phyloP scores from a whole-genome alignment of 2,113 vertebrate genomes.

The Seriola rivoliana region DNA sequence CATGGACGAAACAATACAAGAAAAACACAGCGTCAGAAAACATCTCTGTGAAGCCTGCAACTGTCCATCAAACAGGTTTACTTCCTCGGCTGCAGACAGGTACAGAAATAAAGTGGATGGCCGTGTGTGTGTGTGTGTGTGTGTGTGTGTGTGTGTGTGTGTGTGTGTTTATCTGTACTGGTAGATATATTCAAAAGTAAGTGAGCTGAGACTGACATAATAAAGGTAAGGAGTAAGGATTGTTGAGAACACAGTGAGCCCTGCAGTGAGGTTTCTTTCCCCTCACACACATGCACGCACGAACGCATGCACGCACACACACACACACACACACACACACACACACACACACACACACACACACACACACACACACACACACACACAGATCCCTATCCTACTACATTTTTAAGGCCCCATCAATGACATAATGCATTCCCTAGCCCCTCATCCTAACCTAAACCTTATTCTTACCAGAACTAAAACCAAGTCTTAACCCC shows the following conservation, averaged over 20 bases:
- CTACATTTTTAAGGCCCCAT: too few species aligned
- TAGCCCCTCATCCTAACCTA: too few species aligned
- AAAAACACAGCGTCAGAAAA: slow-evolving; percentile 20
- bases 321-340: background rate
- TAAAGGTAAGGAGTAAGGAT: slow-evolving; percentile 38
- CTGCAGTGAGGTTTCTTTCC: background rate
- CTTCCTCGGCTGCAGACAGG: slow-evolving; percentile 17
- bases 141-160: slow-evolving; percentile 18
- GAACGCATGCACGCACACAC: slow-evolving; percentile 8
- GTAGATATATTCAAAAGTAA: slow-evolving; percentile 52
- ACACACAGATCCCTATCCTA: background rate
- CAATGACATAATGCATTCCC: too few species aligned
- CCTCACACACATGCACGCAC: slow-evolving; percentile 19
- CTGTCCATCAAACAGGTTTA: slow-evolving; percentile 57
- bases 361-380: background rate
- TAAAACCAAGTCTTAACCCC: too few species aligned
- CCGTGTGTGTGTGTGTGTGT: slow-evolving; percentile 13
- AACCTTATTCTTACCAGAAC: too few species aligned
- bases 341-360: slow-evolving; percentile 11
- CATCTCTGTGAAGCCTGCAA: slow-evolving; percentile 21
- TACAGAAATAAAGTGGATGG: slow-evolving; percentile 29
- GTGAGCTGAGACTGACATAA: slow-evolving; percentile 67
- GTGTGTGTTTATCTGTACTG: background rate
- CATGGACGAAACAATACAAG: slow-evolving; percentile 19
- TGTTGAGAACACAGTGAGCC: slow-evolving; percentile 35